Percentiles rank a stretch among this genome's conserved stretches.
phyloP scores from a whole-genome alignment of 1,140 invertebrate species.

The Nomia melanderi region DNA sequence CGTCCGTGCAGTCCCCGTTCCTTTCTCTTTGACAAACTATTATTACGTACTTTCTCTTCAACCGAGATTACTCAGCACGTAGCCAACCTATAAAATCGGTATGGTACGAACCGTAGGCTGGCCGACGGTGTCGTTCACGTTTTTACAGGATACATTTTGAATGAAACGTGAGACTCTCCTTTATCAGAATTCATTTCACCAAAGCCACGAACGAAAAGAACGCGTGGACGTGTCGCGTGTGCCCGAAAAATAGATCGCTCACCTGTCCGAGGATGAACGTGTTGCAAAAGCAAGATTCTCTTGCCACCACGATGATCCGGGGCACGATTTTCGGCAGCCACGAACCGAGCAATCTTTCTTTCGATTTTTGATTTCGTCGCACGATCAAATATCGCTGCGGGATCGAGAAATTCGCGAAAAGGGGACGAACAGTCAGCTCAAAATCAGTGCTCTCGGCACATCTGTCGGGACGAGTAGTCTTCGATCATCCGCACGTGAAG shows the following conservation, averaged over 20 bases:
- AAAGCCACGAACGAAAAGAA: neutral
- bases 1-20: neutral
- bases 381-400: neutral
- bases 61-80: neutral
- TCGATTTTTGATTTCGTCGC: neutral
- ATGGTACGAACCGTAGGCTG: constrained; percentile 6
- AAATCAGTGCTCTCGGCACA: constrained; percentile 2
- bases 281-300: constrained; percentile 1
- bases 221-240: neutral
- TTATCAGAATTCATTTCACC: neutral
- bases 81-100: constrained; percentile 47
- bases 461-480: constrained; percentile 19
- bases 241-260: constrained; percentile 24
- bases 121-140: neutral
- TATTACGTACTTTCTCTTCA: constrained; percentile 38
- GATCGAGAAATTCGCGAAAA: neutral
- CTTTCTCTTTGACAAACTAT: constrained; percentile 30
- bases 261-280: constrained; percentile 38
- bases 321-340: constrained; percentile 16
- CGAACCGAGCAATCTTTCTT: constrained; percentile 7
- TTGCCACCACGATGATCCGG: constrained; percentile 34
- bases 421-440: neutral
- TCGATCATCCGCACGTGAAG: constrained; percentile 23
- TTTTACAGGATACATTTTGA: neutral
- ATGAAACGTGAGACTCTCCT: neutral